Conservation (phyloP, 92 coral and sea anemone genomes). For the Diadumene lineata region DNA sequence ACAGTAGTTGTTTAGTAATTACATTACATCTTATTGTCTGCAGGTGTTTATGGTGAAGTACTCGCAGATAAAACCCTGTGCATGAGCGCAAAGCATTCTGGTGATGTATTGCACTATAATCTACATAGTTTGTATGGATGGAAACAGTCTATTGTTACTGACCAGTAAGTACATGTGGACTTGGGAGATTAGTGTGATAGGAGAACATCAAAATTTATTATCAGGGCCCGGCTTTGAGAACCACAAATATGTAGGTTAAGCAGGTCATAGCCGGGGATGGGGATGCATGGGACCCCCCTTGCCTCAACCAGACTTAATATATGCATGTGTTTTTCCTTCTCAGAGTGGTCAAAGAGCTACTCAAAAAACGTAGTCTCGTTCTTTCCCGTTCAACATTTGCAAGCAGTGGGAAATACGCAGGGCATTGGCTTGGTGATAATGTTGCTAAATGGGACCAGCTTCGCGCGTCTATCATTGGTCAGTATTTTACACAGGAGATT, state of each 20-base stretch:
- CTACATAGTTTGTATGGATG: slow-evolving; percentile 96
- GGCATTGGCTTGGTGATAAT: slow-evolving; percentile 99
- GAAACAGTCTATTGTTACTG: slow-evolving; percentile 76
- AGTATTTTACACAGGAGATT: slow-evolving; percentile 10
- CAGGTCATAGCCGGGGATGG: too few species aligned
- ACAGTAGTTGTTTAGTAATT: too few species aligned
- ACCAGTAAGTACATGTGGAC: slow-evolving; percentile 77
- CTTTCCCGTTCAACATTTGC: slow-evolving; percentile 91
- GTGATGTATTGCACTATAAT: slow-evolving; percentile 58
- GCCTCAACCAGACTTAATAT: too few species aligned
- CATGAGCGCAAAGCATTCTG: slow-evolving; percentile 76
- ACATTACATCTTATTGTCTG: background rate
- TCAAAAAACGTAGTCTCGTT: slow-evolving; percentile 81
- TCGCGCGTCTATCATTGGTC: slow-evolving; percentile 85
- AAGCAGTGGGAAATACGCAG: slow-evolving; percentile 89
- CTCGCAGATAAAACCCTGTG: slow-evolving; percentile 93
- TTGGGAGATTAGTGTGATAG: too few species aligned
- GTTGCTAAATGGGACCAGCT: slow-evolving; percentile 82
- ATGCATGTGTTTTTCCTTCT: background rate
- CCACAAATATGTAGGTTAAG: too few species aligned
- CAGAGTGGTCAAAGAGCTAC: slow-evolving; percentile 17
- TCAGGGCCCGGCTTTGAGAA: too few species aligned
- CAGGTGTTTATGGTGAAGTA: slow-evolving; percentile 78
- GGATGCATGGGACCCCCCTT: too few species aligned
- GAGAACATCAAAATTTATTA: too few species aligned